These are phyloP conservation scores for Anthophora plumipes DNA, from an alignment of 2,888 invertebrate species.

Conservation along the genomic window DNA sequence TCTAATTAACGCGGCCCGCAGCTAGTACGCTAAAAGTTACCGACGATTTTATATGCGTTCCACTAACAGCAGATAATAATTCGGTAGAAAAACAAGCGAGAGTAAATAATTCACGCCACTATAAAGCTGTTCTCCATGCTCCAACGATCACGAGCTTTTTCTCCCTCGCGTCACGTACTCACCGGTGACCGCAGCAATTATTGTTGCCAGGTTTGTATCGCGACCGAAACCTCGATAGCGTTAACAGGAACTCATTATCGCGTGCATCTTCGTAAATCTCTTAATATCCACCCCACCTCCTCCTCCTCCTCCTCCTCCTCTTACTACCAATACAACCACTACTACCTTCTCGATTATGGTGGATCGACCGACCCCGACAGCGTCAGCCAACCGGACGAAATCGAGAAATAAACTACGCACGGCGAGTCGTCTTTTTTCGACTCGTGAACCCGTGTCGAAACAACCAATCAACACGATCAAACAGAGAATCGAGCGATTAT, in stretches of 20 bases:
- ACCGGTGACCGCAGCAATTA: constrained; percentile 55
- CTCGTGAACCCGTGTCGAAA: constrained; percentile 13
- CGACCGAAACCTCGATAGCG: constrained; percentile 20
- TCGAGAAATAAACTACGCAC: neutral
- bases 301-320: neutral
- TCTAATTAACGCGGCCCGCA: constrained; percentile 58
- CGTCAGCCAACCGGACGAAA: constrained; percentile 17
- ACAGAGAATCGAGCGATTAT: constrained; percentile 10
- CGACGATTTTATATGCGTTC: constrained; percentile 42
- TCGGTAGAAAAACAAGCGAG: constrained; percentile 53
- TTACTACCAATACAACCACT: too few relatives aligned
- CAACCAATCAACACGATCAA: constrained; percentile 22
- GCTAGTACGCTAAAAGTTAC: constrained; percentile 31
- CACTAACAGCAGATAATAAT: constrained; percentile 36
- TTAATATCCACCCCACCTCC: neutral
- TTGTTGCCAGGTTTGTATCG: constrained; percentile 35
- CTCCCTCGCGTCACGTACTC: constrained; percentile 3
- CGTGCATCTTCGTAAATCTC: constrained; percentile 30
- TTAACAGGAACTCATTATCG: constrained; percentile 49
- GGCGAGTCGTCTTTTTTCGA: neutral
- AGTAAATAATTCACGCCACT: constrained; percentile 67
- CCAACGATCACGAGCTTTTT: constrained; percentile 60
- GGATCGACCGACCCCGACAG: neutral
- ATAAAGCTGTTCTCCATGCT: constrained; percentile 65
- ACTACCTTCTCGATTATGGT: neutral